phyloP scores from a whole-genome alignment of 1,140 invertebrate genomes.

The Meloidogyne hapla region DNA sequence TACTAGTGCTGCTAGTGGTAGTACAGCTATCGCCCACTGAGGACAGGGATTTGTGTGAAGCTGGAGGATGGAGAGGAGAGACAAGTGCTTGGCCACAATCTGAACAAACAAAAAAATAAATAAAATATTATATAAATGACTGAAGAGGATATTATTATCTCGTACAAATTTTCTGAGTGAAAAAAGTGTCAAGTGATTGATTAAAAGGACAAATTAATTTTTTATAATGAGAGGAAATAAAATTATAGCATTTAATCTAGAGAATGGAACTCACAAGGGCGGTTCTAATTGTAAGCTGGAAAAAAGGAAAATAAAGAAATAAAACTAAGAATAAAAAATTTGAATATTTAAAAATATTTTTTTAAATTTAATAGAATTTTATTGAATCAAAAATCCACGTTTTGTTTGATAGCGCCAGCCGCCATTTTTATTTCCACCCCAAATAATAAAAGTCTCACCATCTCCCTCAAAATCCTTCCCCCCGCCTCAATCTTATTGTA shows the following conservation, averaged over 20 bases:
- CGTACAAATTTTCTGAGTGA: neutral
- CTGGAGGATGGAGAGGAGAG: neutral
- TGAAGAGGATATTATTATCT: neutral
- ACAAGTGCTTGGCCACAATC: neutral
- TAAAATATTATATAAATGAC: neutral
- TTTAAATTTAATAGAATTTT: too few species aligned
- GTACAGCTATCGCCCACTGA: neutral
- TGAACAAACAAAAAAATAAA: neutral
- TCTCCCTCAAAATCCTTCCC: neutral
- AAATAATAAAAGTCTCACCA: neutral
- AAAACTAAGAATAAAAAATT: too few species aligned
- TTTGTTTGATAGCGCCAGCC: too few species aligned
- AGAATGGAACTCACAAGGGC: too few species aligned
- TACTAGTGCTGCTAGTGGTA: neutral
- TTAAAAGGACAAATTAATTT: neutral
- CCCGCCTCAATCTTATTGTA: neutral
- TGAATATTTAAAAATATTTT: too few species aligned
- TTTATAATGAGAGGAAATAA: neutral
- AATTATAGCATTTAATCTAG: neutral
- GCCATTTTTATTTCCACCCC: too few species aligned
- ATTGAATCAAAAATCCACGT: too few species aligned
- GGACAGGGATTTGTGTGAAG: neutral
- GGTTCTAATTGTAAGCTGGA: too few species aligned
- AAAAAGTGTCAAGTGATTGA: neutral
- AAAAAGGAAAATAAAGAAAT: too few species aligned